Percentiles rank a stretch among this genome's conserved stretches.
Evolutionary conservation across 2,888 invertebrate species (phyloP).

Genomic region (Hesperia comma): DNA sequence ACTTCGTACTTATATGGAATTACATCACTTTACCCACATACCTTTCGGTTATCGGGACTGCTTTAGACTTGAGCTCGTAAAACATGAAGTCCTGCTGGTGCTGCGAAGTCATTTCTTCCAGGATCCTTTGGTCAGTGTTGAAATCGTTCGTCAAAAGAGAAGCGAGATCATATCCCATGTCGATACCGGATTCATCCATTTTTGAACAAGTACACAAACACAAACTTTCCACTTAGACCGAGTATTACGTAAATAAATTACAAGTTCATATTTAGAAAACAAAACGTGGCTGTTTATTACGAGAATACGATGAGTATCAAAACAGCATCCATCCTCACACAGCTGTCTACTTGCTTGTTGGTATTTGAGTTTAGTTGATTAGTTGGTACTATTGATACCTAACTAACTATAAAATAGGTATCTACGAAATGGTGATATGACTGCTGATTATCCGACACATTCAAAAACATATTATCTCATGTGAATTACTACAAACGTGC

Average conservation of each 20-base stretch:
- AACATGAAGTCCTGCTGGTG: slow-evolving; percentile 85
- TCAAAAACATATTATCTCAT: slow-evolving; percentile 44
- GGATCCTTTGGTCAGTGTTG: slow-evolving; percentile 78
- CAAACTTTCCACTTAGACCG: slow-evolving; percentile 64
- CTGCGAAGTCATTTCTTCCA: slow-evolving; percentile 82
- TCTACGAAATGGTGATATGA: slow-evolving; percentile 65
- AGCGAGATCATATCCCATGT: slow-evolving; percentile 86
- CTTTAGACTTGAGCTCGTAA: slow-evolving; percentile 85
- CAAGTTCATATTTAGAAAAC: slow-evolving; percentile 62
- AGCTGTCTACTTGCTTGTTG: slow-evolving; percentile 82
- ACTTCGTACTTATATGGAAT: slow-evolving; percentile 17
- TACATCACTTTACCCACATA: slow-evolving; percentile 72
- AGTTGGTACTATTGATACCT: slow-evolving; percentile 31
- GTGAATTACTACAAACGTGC: slow-evolving; percentile 28
- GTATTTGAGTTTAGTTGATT: slow-evolving; percentile 56
- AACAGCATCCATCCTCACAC: slow-evolving; percentile 77
- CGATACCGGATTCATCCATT: slow-evolving; percentile 87
- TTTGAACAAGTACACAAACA: slow-evolving; percentile 67
- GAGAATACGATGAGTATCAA: slow-evolving; percentile 60
- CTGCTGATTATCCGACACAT: slow-evolving; percentile 59
- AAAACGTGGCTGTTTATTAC: slow-evolving; percentile 62
- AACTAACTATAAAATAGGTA: slow-evolving; percentile 51
- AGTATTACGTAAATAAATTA: slow-evolving; percentile 53
- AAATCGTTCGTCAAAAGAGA: slow-evolving; percentile 83
- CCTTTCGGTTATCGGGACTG: slow-evolving; percentile 84